Conservation (phyloP, 64 coral and sea anemone genomes). For the Dendronephthya gigantea region DNA sequence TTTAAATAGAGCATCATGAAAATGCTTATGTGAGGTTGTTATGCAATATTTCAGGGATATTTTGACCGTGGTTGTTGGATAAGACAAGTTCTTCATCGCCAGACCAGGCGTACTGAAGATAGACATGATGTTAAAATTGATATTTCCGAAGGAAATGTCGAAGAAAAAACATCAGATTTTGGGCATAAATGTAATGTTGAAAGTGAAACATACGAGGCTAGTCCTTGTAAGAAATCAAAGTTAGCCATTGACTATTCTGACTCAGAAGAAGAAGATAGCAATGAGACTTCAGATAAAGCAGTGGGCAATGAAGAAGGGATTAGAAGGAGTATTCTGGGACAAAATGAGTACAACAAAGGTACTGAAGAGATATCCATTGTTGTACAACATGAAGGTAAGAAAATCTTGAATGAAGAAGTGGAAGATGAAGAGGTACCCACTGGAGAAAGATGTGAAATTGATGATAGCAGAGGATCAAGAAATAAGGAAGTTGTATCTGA, state of each 20-base stretch:
- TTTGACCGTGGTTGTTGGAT: constrained; percentile 55
- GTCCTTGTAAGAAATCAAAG: neutral
- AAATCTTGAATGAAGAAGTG: no score
- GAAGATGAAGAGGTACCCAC: no score
- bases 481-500: no score
- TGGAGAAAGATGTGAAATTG: no score
- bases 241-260: neutral
- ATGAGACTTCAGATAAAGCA: neutral
- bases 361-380: no score
- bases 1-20: no score
- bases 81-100: constrained; percentile 17
- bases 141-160: neutral
- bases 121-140: neutral
- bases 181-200: no score
- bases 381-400: no score
- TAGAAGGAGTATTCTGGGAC: no score
- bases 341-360: no score
- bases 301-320: no score
- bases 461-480: no score
- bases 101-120: neutral
- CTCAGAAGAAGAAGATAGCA: neutral
- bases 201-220: neutral
- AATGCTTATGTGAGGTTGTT: neutral
- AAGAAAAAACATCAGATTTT: neutral
- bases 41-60: constrained; percentile 31